Evolutionary conservation across 92 coral and sea anemone genomes (phyloP).

Genomic region (Paragorgia papillata): DNA sequence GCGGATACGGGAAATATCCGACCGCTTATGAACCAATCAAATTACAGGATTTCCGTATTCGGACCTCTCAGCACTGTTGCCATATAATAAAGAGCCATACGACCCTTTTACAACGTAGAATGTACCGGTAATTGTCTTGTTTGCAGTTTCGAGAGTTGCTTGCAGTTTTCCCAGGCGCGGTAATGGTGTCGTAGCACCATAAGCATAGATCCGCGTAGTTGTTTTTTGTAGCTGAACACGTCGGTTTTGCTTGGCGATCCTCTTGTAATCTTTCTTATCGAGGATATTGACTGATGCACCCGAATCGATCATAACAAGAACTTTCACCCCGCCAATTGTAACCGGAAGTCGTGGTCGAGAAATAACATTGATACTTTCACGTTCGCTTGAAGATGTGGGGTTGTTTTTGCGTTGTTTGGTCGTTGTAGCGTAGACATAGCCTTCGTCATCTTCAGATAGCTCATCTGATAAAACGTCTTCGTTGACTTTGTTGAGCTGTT

Average conservation of each 20-base stretch:
- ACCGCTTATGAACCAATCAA: too few relatives aligned
- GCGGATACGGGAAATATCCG: too few relatives aligned
- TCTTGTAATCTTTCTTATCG: constrained; percentile 6
- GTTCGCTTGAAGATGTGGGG: background rate
- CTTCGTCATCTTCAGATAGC: constrained; percentile 7
- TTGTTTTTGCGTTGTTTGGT: background rate
- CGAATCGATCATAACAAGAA: constrained; percentile 39
- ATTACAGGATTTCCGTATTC: too few relatives aligned
- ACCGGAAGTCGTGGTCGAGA: constrained; percentile 6
- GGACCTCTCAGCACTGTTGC: too few relatives aligned
- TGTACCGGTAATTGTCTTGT: constrained; percentile 15
- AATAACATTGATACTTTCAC: background rate
- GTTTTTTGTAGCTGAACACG: constrained; percentile 30
- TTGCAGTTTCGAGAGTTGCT: constrained; percentile 26
- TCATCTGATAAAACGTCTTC: background rate
- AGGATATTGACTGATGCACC: constrained; percentile 41
- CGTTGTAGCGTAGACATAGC: background rate
- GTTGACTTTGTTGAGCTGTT: constrained; percentile 14
- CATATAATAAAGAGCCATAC: too few relatives aligned
- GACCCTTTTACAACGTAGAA: constrained; percentile 40
- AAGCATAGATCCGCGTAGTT: constrained; percentile 23
- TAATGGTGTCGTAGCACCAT: constrained; percentile 31
- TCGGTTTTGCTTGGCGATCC: constrained; percentile 17
- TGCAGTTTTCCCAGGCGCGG: constrained; percentile 39
- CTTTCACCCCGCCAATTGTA: constrained; percentile 1